These are phyloP conservation scores for Argentina silus DNA, from an alignment of 2,797 vertebrate genomes.

Conservation along the genomic window DNA sequence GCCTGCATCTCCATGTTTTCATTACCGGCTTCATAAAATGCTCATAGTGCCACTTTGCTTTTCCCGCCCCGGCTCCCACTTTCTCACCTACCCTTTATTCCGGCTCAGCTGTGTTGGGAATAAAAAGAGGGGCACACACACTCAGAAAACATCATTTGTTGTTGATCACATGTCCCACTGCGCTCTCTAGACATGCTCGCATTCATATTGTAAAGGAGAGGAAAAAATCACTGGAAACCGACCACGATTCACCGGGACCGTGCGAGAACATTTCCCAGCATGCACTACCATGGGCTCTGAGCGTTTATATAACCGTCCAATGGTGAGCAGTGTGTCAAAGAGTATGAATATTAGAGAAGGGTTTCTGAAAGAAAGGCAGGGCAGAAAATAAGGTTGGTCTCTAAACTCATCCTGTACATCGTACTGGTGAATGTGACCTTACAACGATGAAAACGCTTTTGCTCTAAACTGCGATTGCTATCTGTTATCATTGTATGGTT, in stretches of 20 bases:
- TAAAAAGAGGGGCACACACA: not conserved
- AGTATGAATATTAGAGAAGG: constrained; percentile 4
- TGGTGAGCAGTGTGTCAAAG: not conserved
- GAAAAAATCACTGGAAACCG: not conserved
- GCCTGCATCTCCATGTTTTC: constrained; percentile 70
- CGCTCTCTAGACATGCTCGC: not conserved
- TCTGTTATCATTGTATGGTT: too few species aligned
- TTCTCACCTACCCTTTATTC: not conserved
- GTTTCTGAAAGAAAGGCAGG: not conserved
- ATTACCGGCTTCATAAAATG: constrained; percentile 71
- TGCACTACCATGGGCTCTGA: constrained; percentile 1
- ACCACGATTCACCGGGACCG: not conserved
- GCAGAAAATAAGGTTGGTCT: not conserved
- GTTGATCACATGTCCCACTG: not conserved
- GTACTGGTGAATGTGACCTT: not conserved
- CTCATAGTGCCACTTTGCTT: constrained; percentile 39
- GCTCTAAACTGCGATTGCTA: too few species aligned
- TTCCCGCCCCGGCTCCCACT: constrained; percentile 21
- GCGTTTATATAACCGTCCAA: constrained; percentile 13
- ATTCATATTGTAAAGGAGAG: not conserved
- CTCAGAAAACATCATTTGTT: not conserved
- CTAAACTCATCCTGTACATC: not conserved
- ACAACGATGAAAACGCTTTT: too few species aligned
- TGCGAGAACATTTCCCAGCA: constrained; percentile 19
- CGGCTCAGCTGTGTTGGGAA: not conserved